Evolutionary conservation across 2,113 vertebrate species (phyloP).

Genomic region (Ptilorrhoa leucosticta): DNA sequence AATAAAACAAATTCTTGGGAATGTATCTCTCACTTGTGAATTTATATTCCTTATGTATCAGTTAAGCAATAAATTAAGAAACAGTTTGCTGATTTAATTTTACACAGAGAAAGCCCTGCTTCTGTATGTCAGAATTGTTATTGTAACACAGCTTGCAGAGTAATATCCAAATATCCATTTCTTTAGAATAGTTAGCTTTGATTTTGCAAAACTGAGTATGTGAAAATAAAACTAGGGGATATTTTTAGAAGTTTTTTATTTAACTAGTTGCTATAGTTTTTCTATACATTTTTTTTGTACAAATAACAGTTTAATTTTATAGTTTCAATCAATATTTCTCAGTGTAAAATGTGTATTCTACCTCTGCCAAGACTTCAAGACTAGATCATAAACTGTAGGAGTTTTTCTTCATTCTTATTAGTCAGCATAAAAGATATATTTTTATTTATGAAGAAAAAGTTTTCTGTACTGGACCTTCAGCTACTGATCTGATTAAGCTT

Average conservation of each 20-base stretch:
- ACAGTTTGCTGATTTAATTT: neutral
- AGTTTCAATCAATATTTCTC: constrained; percentile 43
- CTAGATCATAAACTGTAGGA: neutral
- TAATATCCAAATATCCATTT: neutral
- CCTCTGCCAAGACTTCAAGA: neutral
- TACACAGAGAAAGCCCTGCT: neutral
- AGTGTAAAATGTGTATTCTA: neutral
- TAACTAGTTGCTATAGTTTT: neutral
- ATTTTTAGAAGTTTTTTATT: neutral
- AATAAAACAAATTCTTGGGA: neutral
- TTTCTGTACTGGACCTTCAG: neutral
- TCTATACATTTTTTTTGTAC: neutral
- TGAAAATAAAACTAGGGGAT: neutral
- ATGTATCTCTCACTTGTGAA: neutral
- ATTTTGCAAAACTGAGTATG: neutral
- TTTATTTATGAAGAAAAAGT: neutral
- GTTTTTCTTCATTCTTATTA: neutral
- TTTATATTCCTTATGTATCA: neutral
- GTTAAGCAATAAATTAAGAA: neutral
- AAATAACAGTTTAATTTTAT: constrained; percentile 31
- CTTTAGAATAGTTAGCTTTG: neutral
- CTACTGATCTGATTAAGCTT: neutral
- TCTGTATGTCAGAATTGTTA: neutral
- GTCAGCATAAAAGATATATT: neutral
- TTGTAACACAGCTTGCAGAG: neutral